Percentiles rank a stretch among this genome's conserved stretches.
These are phyloP conservation scores for Enteromius trimaculatus DNA, from an alignment of 2,797 vertebrate genomes.

Conservation along the genomic window DNA sequence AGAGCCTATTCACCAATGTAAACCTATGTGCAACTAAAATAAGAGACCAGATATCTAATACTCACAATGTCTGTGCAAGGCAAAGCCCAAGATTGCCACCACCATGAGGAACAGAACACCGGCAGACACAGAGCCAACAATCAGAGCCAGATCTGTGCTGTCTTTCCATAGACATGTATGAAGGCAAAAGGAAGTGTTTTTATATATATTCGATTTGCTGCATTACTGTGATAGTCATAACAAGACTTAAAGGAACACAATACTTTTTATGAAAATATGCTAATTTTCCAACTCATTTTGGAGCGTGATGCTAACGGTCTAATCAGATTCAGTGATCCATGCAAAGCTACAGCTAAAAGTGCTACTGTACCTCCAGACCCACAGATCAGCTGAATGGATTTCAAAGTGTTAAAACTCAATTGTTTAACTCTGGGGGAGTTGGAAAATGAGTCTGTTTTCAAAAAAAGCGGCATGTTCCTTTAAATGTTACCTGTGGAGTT, in stretches of 20 bases:
- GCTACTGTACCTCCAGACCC: too few species aligned
- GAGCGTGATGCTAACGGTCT: too few species aligned
- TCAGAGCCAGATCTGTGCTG: slow-evolving; percentile 71
- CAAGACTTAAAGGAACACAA: not conserved
- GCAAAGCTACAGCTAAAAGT: too few species aligned
- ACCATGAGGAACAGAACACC: slow-evolving; percentile 70
- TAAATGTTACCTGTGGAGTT: slow-evolving; percentile 59
- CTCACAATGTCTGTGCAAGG: slow-evolving; percentile 46
- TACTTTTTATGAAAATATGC: too few species aligned
- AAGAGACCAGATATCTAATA: slow-evolving; percentile 1
- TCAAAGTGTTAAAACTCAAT: too few species aligned
- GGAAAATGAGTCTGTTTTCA: too few species aligned
- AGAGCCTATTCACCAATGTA: slow-evolving; percentile 1
- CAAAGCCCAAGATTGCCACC: slow-evolving; percentile 57
- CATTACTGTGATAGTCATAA: not conserved
- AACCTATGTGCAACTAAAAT: not conserved
- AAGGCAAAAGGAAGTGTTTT: not conserved
- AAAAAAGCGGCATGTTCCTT: too few species aligned
- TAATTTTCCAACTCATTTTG: too few species aligned
- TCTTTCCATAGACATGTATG: not conserved
- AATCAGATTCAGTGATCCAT: too few species aligned
- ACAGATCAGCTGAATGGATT: too few species aligned
- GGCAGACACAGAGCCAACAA: slow-evolving; percentile 72
- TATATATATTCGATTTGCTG: not conserved
- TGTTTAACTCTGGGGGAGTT: too few species aligned